phyloP scores from a whole-genome alignment of 2,888 invertebrate genomes.

The Coelogynopora nodosa region DNA sequence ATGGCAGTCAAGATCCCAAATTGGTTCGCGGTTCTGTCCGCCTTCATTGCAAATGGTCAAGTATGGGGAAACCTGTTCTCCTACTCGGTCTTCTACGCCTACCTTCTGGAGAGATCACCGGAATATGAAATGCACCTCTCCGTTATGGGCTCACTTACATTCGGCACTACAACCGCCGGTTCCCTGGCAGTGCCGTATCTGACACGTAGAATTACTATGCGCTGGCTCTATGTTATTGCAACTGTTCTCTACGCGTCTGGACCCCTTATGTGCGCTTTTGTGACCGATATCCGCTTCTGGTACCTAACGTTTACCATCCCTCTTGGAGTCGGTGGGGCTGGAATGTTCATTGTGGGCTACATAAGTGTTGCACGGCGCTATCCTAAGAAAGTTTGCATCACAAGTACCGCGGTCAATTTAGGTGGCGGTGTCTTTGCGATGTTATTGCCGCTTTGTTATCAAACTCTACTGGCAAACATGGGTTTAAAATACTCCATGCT shows the following conservation, averaged over 20 bases:
- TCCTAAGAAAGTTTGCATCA: neutral
- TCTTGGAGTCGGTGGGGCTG: neutral
- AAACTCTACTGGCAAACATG: neutral
- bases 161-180: neutral
- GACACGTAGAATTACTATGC: neutral
- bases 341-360: neutral
- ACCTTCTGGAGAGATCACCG: neutral
- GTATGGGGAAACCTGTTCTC: slow-evolving; percentile 17
- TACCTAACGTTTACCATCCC: neutral
- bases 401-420: neutral
- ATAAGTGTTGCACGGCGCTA: neutral
- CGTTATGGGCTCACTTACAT: neutral
- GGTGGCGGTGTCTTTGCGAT: neutral
- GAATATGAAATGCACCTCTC: slow-evolving; percentile 4
- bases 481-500: neutral
- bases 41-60: neutral
- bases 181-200: neutral
- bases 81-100: neutral
- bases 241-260: neutral
- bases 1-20: too few relatives aligned
- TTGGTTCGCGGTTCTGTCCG: neutral
- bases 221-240: neutral
- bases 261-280: neutral
- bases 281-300: neutral
- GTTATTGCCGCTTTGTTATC: neutral